Percentiles rank a stretch among this genome's conserved stretches.
Evolutionary conservation across 2,113 vertebrate species (phyloP).

Genomic region (Bubalus kerabau): DNA sequence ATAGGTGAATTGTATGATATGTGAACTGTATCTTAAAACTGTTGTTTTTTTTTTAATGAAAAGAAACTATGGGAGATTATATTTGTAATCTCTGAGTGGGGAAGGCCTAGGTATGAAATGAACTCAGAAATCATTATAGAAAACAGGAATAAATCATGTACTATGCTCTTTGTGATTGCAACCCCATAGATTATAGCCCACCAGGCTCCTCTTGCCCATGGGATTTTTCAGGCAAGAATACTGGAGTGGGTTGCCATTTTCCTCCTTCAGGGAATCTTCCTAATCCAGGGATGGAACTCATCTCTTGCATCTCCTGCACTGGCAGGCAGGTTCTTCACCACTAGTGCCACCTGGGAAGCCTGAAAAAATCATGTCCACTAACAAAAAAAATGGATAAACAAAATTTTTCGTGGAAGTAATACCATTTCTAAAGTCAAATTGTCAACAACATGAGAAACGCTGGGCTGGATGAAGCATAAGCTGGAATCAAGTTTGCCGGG

Average conservation of each 20-base stretch:
- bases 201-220: not conserved
- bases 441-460: not conserved
- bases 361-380: not conserved
- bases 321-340: not conserved
- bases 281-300: not conserved
- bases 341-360: not conserved
- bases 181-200: not conserved
- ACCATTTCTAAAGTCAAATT: not conserved
- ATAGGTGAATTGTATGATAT: not conserved
- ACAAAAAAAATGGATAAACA: not conserved
- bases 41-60: not conserved
- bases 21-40: not conserved
- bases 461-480: not conserved
- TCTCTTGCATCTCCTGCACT: not conserved
- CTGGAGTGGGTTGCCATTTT: not conserved
- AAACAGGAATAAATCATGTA: not conserved
- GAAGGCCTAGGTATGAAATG: not conserved
- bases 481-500: not conserved
- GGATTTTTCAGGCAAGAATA: not conserved
- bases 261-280: not conserved
- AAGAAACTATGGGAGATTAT: not conserved
- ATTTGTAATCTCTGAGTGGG: not conserved
- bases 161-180: accelerated
- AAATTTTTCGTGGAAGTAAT: not conserved
- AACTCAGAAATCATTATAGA: not conserved